These are phyloP conservation scores for Tyrophagus putrescentiae DNA, from an alignment of 1,140 invertebrate species.

Conservation along the genomic window DNA sequence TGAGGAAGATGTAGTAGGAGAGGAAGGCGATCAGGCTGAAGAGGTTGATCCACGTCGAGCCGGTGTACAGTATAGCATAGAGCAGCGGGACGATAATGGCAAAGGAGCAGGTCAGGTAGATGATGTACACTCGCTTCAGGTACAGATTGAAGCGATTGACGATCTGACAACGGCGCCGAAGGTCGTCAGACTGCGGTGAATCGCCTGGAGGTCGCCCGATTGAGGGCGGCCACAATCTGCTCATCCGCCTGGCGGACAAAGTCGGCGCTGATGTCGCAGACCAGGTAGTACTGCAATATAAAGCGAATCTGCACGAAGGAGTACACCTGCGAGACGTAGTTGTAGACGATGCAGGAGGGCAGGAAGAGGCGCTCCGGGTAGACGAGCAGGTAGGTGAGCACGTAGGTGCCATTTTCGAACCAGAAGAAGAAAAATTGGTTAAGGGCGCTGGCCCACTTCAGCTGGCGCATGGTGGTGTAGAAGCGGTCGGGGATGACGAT, in stretches of 20 bases:
- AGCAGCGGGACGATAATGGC: constrained; percentile 1
- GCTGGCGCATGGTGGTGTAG: neutral
- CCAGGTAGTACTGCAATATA: neutral
- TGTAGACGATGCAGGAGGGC: constrained; percentile 4
- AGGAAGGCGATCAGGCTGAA: constrained; percentile 2
- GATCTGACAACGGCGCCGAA: neutral
- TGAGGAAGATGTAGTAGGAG: constrained; percentile 3
- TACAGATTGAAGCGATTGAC: neutral
- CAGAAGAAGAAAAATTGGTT: neutral
- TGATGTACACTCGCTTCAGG: neutral
- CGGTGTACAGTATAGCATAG: constrained; percentile 1
- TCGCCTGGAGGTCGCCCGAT: neutral
- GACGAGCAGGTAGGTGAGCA: neutral
- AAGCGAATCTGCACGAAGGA: constrained; percentile 4
- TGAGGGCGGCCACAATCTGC: neutral
- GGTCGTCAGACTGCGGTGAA: neutral
- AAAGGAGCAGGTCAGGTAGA: constrained; percentile 4
- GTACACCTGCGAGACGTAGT: neutral
- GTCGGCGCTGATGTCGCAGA: neutral
- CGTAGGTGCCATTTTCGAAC: neutral
- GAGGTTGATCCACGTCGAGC: neutral
- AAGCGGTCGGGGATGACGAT: neutral
- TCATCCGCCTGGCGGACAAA: neutral
- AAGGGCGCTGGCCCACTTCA: neutral
- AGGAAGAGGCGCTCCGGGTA: neutral